phyloP scores from a whole-genome alignment of 2,113 vertebrate species.

The Puffinus mauretanicus region DNA sequence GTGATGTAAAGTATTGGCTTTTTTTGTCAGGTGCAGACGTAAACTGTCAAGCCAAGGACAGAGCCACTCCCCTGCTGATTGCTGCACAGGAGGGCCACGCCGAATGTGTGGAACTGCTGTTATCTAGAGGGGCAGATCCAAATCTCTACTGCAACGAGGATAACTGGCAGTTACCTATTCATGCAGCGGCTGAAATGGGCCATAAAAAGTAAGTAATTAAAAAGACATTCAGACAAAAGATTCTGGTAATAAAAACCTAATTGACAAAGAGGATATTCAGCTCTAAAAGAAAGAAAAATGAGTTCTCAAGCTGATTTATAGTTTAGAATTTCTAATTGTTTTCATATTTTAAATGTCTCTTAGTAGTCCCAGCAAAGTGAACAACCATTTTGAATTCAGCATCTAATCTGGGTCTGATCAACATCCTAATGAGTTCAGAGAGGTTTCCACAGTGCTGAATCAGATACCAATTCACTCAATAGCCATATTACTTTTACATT shows the following conservation, averaged over 20 bases:
- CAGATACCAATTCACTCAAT: background rate
- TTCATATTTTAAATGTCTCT: background rate
- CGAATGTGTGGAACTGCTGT: slow-evolving; percentile 78
- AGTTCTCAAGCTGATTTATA: background rate
- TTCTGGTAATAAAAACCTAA: background rate
- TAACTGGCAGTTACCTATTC: slow-evolving; percentile 88
- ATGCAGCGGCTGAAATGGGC: slow-evolving; percentile 90
- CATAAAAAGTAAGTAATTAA: slow-evolving; percentile 78
- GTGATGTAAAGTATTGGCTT: background rate
- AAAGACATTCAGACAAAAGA: background rate
- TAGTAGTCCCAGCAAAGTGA: background rate
- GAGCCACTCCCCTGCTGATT: slow-evolving; percentile 90
- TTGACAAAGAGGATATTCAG: background rate
- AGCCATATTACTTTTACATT: background rate
- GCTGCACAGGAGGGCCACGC: slow-evolving; percentile 92
- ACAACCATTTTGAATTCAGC: background rate
- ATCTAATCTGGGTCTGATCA: background rate
- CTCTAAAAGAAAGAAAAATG: background rate
- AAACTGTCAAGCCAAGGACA: slow-evolving; percentile 86
- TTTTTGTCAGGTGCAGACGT: slow-evolving; percentile 80
- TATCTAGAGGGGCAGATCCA: slow-evolving; percentile 83
- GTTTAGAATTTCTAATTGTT: background rate
- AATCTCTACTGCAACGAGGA: slow-evolving; percentile 85
- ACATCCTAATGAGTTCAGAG: background rate
- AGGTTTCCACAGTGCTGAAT: background rate